Base-by-base conservation (phyloP, 1,140 invertebrate species). In the Bemisia tabaci region DNA sequence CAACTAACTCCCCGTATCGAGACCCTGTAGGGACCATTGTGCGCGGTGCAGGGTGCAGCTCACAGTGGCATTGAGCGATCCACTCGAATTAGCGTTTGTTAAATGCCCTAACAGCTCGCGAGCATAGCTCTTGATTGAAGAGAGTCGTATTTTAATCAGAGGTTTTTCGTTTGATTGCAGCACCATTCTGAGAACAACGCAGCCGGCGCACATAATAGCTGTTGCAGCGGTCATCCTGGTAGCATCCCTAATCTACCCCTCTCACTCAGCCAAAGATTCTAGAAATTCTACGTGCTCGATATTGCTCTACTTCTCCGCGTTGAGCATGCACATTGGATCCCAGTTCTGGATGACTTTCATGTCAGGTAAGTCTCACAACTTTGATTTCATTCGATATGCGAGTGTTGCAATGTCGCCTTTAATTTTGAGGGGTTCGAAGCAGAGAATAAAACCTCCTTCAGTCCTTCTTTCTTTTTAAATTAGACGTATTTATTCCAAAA, bases 311-410 rank as follows among this genome's bases (percentile, higher is more conserved):
- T 77, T 92, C 21, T 81, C 81, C 0, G 84, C 87, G 1, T 88
- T 91, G 69, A 84, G 87, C 48, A 82, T 85, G 60, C 89, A 92
- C 73, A 85, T 91, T 71, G 90, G 90, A 22, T 81, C 88, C 12
- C 90, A 92, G 77, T 84, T 92, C 67, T 93, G 90, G 90, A 93
- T 93, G 90, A 92, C 90, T 17, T 89, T 92, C 73, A 83, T 92
- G 26, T 92, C 90, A 70, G 88, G 88, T 90, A 76, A 77, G 73
- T 67, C 21, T 62, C 21, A 26, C 21, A n/a, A 24, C 21, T 5
- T 26, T 21, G 21, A 63, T 22, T 2, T 2, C n/a, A 11, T n/a
- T n/a, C n/a, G n/a, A n/a, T n/a, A n/a, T n/a, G n/a, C n/a, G n/a
- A n/a, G n/a, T n/a, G n/a, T n/a, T n/a, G n/a, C n/a, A n/a, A n/a